phyloP scores from a whole-genome alignment of 2,888 invertebrate species.

The Andrena haemorrhoa region DNA sequence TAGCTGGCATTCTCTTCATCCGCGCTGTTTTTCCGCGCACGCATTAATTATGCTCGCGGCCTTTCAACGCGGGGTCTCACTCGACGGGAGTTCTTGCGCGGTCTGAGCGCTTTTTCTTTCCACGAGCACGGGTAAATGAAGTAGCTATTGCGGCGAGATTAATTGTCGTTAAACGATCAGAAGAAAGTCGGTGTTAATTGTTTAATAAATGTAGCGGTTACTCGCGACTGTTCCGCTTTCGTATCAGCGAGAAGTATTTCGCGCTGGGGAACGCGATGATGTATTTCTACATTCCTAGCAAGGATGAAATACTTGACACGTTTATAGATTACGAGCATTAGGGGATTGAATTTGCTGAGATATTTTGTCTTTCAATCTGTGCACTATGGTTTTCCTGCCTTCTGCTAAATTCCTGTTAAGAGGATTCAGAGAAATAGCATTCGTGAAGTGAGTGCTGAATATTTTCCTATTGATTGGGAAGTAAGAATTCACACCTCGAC shows the following conservation, averaged over 20 bases:
- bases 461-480: no score
- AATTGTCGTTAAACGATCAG: constrained; percentile 38
- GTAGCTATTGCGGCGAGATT: constrained; percentile 39
- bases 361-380: no score
- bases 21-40: constrained; percentile 29
- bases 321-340: no score
- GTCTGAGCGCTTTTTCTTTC: constrained; percentile 9
- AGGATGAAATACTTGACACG: no score
- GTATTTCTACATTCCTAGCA: not conserved
- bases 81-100: constrained; percentile 29
- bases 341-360: no score
- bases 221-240: not conserved
- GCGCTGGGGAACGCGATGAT: not conserved
- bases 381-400: no score
- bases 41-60: constrained; percentile 54
- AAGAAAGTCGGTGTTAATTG: constrained; percentile 11
- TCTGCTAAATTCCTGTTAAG: no score
- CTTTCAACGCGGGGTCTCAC: constrained; percentile 42
- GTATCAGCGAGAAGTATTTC: no score
- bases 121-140: constrained; percentile 29
- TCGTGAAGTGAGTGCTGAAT: no score
- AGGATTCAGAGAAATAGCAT: no score
- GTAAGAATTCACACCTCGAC: no score
- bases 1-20: constrained; percentile 35
- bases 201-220: constrained; percentile 35